A percentile compares a stretch with the other conserved stretches of the same genome.
These are phyloP conservation scores for Empis livida DNA, from an alignment of 2,888 invertebrate genomes.

Conservation along the genomic window DNA sequence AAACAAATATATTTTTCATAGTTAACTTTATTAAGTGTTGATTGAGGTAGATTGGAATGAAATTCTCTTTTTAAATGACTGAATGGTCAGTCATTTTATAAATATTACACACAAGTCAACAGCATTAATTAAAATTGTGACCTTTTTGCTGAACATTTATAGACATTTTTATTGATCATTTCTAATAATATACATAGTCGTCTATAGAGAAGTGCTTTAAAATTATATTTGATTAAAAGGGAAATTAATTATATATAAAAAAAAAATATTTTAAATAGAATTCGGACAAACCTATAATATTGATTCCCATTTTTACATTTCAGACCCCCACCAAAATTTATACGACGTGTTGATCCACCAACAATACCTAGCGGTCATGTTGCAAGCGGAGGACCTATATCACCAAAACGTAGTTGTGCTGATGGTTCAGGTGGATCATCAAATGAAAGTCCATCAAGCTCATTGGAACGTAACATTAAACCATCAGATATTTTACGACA, in stretches of 20 bases:
- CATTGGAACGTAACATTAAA: slow-evolving; percentile 34
- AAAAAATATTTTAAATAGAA: too few relatives aligned
- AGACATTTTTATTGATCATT: background rate
- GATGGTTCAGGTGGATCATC: slow-evolving; percentile 20
- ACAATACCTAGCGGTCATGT: slow-evolving; percentile 27
- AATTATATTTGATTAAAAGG: too few relatives aligned
- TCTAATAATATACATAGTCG: background rate
- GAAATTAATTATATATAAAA: too few relatives aligned
- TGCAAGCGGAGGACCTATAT: slow-evolving; percentile 21
- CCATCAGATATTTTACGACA: slow-evolving; percentile 36
- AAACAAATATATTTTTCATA: too few relatives aligned
- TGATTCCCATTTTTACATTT: slow-evolving; percentile 4
- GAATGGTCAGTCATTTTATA: background rate
- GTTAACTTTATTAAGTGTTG: too few relatives aligned
- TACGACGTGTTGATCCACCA: slow-evolving; percentile 47
- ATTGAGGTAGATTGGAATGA: too few relatives aligned
- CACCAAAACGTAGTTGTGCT: slow-evolving; percentile 24
- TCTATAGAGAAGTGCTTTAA: too few relatives aligned
- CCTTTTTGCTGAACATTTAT: slow-evolving; percentile 10
- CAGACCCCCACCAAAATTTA: slow-evolving; percentile 52
- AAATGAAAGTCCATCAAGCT: slow-evolving; percentile 30
- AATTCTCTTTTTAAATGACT: too few relatives aligned
- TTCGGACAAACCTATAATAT: background rate
- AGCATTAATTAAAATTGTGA: slow-evolving; percentile 16
- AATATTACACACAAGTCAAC: slow-evolving; percentile 8